phyloP scores from a whole-genome alignment of 2,797 vertebrate species.

The Periophthalmus magnuspinnatus region DNA sequence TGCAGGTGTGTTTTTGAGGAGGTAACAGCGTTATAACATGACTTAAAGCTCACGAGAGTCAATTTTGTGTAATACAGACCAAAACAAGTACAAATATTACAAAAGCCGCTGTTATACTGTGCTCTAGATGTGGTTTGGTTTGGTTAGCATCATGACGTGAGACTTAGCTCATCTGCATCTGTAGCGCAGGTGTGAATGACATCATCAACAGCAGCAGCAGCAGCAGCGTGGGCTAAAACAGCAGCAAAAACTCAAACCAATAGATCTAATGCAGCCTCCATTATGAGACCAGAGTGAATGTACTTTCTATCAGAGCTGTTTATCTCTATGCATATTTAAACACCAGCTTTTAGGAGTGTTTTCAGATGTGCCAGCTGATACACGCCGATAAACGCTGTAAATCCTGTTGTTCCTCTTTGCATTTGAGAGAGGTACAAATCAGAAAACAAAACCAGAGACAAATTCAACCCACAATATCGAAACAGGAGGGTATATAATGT shows the following conservation, averaged over 20 bases:
- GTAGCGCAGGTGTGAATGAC: constrained; percentile 30
- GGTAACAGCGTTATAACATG: too few species aligned
- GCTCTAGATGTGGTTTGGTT: not conserved
- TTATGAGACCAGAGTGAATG: not conserved
- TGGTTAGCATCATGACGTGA: constrained; percentile 12
- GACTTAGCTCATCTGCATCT: not conserved
- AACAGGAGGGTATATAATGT: too few species aligned
- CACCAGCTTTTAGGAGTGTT: not conserved
- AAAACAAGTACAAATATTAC: too few species aligned
- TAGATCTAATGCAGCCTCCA: not conserved
- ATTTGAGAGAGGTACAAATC: constrained; percentile 28
- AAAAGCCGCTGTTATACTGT: too few species aligned
- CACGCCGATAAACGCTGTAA: constrained; percentile 13
- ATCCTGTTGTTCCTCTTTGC: not conserved
- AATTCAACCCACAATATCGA: too few species aligned
- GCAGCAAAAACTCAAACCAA: not conserved
- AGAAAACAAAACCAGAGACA: not conserved
- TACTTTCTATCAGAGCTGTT: not conserved
- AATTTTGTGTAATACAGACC: too few species aligned
- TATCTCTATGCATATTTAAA: not conserved
- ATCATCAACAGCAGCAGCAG: constrained; percentile 4
- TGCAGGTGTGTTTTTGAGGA: too few species aligned
- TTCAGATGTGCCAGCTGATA: constrained; percentile 11
- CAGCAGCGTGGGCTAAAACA: constrained; percentile 4
- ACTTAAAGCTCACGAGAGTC: too few species aligned